phyloP scores from a whole-genome alignment of 2,797 vertebrate genomes.

The Nothura maculosa region DNA sequence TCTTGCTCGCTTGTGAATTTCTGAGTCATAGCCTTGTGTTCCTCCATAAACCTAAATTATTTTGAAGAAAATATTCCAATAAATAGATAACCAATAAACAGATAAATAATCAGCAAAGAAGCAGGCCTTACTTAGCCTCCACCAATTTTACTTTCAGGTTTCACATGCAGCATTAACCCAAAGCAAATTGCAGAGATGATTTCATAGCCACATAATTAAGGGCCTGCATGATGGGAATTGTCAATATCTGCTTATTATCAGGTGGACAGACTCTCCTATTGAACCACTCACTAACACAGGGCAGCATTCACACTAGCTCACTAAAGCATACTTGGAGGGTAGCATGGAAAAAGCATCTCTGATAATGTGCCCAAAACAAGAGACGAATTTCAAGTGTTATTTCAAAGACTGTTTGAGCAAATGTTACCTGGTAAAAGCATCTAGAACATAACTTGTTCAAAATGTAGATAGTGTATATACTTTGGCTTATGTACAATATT shows the following conservation, averaged over 20 bases:
- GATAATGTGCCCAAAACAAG: neutral
- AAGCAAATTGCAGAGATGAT: neutral
- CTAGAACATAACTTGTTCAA: neutral
- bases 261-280: neutral
- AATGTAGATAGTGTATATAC: too few species aligned
- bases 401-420: neutral
- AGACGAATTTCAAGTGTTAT: neutral
- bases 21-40: conserved; percentile 81
- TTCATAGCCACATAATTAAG: neutral
- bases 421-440: neutral
- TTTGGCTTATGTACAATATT: neutral
- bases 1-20: conserved; percentile 81
- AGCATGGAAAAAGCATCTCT: neutral
- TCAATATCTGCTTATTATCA: neutral
- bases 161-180: neutral
- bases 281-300: neutral
- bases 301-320: neutral
- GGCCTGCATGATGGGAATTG: neutral
- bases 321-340: neutral
- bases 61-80: neutral
- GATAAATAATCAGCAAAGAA: neutral
- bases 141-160: neutral
- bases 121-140: neutral
- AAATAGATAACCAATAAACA: neutral
- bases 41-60: conserved; percentile 85